These are phyloP conservation scores for Rhadina sibilatrix DNA, from an alignment of 2,113 vertebrate genomes.

Conservation along the genomic window DNA sequence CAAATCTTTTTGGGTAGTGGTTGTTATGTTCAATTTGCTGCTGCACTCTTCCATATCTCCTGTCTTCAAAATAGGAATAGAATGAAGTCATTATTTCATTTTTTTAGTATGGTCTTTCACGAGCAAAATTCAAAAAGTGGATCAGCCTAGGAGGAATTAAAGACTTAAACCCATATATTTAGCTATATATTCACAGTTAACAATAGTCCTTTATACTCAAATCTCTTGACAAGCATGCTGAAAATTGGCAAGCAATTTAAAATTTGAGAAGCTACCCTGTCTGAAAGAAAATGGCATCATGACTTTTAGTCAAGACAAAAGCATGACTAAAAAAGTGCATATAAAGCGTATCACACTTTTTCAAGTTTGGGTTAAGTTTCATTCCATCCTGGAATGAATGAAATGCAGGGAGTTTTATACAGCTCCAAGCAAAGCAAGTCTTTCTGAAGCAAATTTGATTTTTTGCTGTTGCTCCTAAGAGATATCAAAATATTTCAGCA, in stretches of 20 bases:
- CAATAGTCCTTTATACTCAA: neutral
- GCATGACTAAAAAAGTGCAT: neutral
- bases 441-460: neutral
- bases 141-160: neutral
- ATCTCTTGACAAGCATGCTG: neutral
- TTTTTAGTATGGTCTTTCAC: neutral
- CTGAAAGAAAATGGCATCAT: neutral
- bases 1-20: neutral
- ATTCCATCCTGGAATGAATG: neutral
- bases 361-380: neutral
- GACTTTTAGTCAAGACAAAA: neutral
- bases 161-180: neutral
- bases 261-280: neutral
- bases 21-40: neutral
- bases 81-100: neutral
- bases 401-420: neutral
- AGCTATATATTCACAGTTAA: neutral
- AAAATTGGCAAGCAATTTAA: neutral
- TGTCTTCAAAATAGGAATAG: neutral
- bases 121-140: neutral
- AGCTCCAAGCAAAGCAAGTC: neutral
- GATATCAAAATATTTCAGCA: neutral
- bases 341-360: neutral
- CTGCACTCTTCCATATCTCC: neutral
- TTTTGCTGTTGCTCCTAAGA: neutral